These are phyloP conservation scores for Altica lythri DNA, from an alignment of 2,888 invertebrate species.

Conservation along the genomic window DNA sequence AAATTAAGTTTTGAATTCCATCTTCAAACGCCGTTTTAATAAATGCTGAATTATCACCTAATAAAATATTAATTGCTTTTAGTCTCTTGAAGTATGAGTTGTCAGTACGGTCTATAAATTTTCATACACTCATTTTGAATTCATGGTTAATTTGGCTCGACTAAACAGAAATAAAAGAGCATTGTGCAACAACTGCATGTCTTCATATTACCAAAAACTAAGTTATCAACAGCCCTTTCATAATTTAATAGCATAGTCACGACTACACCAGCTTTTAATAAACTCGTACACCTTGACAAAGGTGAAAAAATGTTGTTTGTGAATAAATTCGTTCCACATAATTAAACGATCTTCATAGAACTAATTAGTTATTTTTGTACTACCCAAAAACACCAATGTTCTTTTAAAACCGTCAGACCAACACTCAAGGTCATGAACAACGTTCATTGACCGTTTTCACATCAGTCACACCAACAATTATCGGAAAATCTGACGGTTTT, in stretches of 20 bases:
- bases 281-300: slow-evolving; percentile 16
- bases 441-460: slow-evolving; percentile 23
- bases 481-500: slow-evolving; percentile 30
- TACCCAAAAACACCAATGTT: slow-evolving; percentile 17
- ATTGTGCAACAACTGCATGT: too few species aligned
- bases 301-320: slow-evolving; percentile 25
- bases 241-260: slow-evolving; percentile 2
- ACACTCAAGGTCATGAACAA: slow-evolving; percentile 19
- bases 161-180: too few species aligned
- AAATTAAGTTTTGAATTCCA: too few species aligned
- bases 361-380: slow-evolving; percentile 28
- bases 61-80: too few species aligned
- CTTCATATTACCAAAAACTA: too few species aligned
- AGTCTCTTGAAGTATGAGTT: too few species aligned
- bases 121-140: too few species aligned
- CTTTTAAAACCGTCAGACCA: slow-evolving; percentile 7
- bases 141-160: too few species aligned
- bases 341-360: slow-evolving; percentile 26
- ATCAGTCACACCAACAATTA: slow-evolving; percentile 29
- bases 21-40: too few species aligned
- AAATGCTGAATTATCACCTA: too few species aligned
- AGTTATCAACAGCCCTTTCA: slow-evolving; percentile 2
- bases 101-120: too few species aligned
- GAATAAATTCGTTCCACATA: slow-evolving; percentile 25
- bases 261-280: slow-evolving; percentile 4